phyloP scores from a whole-genome alignment of 2,797 vertebrate genomes.

The Protonibea diacanthus region DNA sequence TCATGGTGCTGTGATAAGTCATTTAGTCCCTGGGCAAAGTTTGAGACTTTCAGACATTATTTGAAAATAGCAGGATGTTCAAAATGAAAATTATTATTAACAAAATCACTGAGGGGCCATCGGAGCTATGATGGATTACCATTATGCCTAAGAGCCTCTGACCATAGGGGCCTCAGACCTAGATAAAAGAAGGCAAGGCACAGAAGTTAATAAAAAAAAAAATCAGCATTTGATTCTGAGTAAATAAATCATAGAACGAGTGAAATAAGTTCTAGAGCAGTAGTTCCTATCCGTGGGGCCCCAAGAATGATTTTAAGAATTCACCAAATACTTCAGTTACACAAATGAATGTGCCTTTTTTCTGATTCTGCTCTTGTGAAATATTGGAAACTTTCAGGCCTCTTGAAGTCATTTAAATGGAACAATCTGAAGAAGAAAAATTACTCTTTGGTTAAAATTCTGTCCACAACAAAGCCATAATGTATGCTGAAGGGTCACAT shows the following conservation, averaged over 20 bases:
- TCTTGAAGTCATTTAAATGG: not conserved
- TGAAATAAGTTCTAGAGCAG: not conserved
- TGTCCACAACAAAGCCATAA: not conserved
- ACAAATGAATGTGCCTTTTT: not conserved
- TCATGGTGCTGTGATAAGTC: not conserved
- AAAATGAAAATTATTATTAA: constrained; percentile 7
- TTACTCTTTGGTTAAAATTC: not conserved
- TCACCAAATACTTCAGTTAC: not conserved
- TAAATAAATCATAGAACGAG: not conserved
- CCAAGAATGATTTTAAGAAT: not conserved
- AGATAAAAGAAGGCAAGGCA: not conserved
- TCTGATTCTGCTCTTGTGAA: not conserved
- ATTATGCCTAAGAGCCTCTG: not conserved
- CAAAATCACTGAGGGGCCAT: not conserved
- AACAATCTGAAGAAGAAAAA: not conserved
- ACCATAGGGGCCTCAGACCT: not conserved
- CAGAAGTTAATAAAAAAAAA: not conserved
- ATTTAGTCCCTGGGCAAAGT: not conserved
- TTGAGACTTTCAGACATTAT: not conserved
- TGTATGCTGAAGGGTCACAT: not conserved
- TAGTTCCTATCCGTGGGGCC: too few relatives aligned
- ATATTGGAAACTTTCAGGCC: not conserved
- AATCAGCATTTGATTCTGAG: not conserved
- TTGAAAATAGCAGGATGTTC: not conserved
- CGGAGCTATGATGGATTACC: not conserved